phyloP scores from a whole-genome alignment of 2,888 invertebrate species.

The Cepaea hortensis region DNA sequence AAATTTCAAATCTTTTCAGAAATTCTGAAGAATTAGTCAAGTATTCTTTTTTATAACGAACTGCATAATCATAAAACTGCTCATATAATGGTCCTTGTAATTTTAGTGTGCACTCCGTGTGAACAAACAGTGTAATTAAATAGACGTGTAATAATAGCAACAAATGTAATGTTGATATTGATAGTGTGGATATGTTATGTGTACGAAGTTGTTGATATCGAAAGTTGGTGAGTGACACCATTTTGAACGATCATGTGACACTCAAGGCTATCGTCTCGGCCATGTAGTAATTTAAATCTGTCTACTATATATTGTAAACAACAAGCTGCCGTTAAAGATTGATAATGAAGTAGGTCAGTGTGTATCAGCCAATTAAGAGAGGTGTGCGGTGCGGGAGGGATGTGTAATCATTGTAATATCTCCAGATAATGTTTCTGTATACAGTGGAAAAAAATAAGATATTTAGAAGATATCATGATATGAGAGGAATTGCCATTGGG shows the following conservation, averaged over 20 bases:
- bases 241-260: conserved; percentile 28
- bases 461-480: too few species aligned
- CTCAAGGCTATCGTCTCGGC: too few species aligned
- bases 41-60: conserved; percentile 18
- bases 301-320: too few species aligned
- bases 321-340: too few species aligned
- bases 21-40: conserved; percentile 38
- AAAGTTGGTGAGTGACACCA: background rate
- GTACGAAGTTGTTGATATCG: background rate
- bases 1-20: conserved; percentile 25
- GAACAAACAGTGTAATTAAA: background rate
- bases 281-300: too few species aligned
- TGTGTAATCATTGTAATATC: too few species aligned
- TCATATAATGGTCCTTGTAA: background rate
- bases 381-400: too few species aligned
- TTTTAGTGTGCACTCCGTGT: background rate
- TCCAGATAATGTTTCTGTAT: too few species aligned
- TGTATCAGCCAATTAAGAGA: too few species aligned
- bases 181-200: background rate
- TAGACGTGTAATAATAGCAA: background rate
- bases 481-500: too few species aligned
- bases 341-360: too few species aligned
- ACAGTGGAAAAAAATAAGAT: too few species aligned
- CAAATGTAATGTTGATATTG: background rate
- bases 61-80: conserved; percentile 18